Evolutionary conservation across 2,888 invertebrate genomes (phyloP).

Genomic region (Hypena proboscidalis): DNA sequence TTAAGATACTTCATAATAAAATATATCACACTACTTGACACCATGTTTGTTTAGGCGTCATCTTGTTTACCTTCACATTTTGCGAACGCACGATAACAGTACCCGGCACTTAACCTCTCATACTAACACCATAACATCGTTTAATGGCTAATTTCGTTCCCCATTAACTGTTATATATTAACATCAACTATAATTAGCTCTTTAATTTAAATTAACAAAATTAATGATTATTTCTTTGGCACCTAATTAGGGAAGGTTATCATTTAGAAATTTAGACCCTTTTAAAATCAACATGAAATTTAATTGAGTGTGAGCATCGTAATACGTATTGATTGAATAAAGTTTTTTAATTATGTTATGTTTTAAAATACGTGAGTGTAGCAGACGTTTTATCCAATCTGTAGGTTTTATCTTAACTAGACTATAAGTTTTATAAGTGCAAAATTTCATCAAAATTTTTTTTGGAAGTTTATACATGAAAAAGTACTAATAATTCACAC

Average conservation of each 20-base stretch:
- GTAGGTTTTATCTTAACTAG: too few species aligned
- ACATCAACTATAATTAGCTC: slow-evolving; percentile 2
- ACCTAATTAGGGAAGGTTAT: background rate
- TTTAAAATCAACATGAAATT: too few species aligned
- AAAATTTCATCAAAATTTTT: too few species aligned
- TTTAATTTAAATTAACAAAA: slow-evolving; percentile 3
- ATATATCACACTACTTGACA: slow-evolving; percentile 10
- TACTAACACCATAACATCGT: slow-evolving; percentile 21
- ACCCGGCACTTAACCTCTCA: slow-evolving; percentile 7
- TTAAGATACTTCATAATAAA: slow-evolving; percentile 5
- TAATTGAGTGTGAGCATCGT: too few species aligned
- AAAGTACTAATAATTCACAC: too few species aligned
- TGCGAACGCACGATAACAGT: slow-evolving; percentile 13
- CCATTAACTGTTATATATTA: slow-evolving; percentile 12
- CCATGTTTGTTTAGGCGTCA: slow-evolving; percentile 24
- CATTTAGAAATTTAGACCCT: background rate
- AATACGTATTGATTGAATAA: too few species aligned
- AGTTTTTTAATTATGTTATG: too few species aligned
- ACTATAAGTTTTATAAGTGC: too few species aligned
- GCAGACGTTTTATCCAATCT: too few species aligned
- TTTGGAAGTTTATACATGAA: too few species aligned
- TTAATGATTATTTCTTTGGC: background rate
- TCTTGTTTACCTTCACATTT: slow-evolving; percentile 20
- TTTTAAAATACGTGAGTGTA: too few species aligned
- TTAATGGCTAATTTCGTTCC: slow-evolving; percentile 17